phyloP scores from a whole-genome alignment of 2,113 vertebrate genomes.

The Girardinichthys multiradiatus region DNA sequence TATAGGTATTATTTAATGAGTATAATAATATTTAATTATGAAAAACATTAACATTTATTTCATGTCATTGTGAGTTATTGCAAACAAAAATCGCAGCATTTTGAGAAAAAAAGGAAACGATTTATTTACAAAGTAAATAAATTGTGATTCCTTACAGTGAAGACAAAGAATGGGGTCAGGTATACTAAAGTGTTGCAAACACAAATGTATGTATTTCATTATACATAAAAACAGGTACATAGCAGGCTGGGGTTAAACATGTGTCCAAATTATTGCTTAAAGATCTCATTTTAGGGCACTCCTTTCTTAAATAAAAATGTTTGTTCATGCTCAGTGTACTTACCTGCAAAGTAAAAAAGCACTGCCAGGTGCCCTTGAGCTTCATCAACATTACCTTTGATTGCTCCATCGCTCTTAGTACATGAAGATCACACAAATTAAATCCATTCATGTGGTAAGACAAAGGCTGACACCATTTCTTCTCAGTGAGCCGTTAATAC shows the following conservation, averaged over 20 bases:
- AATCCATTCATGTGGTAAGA: constrained; percentile 69
- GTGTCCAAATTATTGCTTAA: not conserved
- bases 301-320: constrained; percentile 7
- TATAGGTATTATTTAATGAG: too few relatives aligned
- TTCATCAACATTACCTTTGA: constrained; percentile 53
- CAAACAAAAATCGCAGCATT: too few relatives aligned
- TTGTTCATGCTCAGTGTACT: not conserved
- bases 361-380: constrained; percentile 57
- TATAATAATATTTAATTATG: too few relatives aligned
- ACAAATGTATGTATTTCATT: not conserved
- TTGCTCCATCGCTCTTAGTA: constrained; percentile 59
- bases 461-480: constrained; percentile 72
- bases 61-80: too few relatives aligned
- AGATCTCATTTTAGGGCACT: constrained; percentile 1
- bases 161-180: not conserved
- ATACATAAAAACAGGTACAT: not conserved
- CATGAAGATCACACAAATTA: constrained; percentile 62
- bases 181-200: not conserved
- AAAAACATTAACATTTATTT: too few relatives aligned
- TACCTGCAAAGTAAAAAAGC: constrained; percentile 20
- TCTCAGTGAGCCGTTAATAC: constrained; percentile 54
- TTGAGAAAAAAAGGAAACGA: not conserved
- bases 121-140: not conserved
- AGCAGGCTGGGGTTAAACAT: not conserved
- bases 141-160: not conserved